Conservation (phyloP, 2,113 vertebrate genomes). For the Astur gentilis region DNA sequence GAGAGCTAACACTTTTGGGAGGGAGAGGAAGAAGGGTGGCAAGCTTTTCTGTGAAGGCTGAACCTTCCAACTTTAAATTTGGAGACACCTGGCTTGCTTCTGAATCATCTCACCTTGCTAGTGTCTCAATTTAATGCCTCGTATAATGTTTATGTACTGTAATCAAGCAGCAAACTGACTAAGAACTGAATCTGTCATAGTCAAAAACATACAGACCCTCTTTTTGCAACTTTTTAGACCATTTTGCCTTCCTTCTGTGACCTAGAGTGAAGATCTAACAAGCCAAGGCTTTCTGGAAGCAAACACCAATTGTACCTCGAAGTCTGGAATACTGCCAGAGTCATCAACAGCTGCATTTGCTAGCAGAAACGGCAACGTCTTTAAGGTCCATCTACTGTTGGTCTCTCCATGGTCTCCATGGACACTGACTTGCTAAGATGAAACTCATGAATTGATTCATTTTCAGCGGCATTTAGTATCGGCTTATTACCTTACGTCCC, state of each 20-base stretch:
- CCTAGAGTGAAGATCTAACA: background rate
- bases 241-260: background rate
- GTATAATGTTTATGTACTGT: background rate
- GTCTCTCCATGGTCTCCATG: background rate
- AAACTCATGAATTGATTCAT: slow-evolving; percentile 10
- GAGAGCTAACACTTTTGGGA: background rate
- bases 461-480: background rate
- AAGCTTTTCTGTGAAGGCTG: background rate
- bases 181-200: background rate
- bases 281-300: background rate
- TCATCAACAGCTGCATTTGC: slow-evolving; percentile 36
- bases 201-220: background rate
- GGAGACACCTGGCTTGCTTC: background rate
- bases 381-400: background rate
- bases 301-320: background rate
- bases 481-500: background rate
- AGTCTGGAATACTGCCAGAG: slow-evolving; percentile 8
- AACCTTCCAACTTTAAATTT: background rate
- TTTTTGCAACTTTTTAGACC: background rate
- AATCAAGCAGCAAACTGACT: background rate
- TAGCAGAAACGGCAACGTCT: slow-evolving; percentile 4
- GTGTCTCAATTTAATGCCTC: background rate
- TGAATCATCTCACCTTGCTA: background rate
- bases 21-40: background rate
- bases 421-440: background rate